Conservation (phyloP, 2,797 vertebrate species). For the Poeciliopsis turneri region DNA sequence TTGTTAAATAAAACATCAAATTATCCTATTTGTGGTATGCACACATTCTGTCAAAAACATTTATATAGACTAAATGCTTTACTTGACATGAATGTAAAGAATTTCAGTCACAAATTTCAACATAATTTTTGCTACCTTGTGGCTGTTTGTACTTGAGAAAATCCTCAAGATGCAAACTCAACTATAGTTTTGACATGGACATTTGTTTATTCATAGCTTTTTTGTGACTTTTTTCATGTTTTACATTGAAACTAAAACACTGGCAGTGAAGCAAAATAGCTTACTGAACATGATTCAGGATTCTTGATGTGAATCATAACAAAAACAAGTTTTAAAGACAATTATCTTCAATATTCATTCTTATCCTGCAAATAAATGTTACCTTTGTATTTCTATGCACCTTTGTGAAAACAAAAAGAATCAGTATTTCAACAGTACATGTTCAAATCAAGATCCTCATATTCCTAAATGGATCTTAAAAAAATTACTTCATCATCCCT, state of each 20-base stretch:
- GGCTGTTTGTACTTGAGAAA: background rate
- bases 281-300: slow-evolving; percentile 6
- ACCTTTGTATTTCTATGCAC: background rate
- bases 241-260: background rate
- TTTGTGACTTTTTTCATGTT: background rate
- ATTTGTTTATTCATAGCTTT: background rate
- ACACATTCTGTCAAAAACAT: background rate
- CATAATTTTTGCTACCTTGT: background rate
- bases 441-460: slow-evolving; percentile 6
- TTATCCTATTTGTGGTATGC: background rate
- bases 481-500: slow-evolving; percentile 43
- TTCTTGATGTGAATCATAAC: slow-evolving; percentile 7
- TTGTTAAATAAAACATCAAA: background rate
- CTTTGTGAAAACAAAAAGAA: slow-evolving; percentile 1
- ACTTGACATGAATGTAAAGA: background rate
- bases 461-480: slow-evolving; percentile 11
- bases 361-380: slow-evolving; percentile 7
- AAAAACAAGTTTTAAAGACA: slow-evolving; percentile 27
- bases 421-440: slow-evolving; percentile 8
- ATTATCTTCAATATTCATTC: slow-evolving; percentile 28
- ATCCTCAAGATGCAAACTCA: background rate
- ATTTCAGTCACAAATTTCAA: background rate
- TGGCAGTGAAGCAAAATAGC: background rate
- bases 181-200: background rate
- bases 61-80: background rate